phyloP scores from a whole-genome alignment of 37 sponge, comb jelly and placozoan species.

The Lycopodina hypogea region DNA sequence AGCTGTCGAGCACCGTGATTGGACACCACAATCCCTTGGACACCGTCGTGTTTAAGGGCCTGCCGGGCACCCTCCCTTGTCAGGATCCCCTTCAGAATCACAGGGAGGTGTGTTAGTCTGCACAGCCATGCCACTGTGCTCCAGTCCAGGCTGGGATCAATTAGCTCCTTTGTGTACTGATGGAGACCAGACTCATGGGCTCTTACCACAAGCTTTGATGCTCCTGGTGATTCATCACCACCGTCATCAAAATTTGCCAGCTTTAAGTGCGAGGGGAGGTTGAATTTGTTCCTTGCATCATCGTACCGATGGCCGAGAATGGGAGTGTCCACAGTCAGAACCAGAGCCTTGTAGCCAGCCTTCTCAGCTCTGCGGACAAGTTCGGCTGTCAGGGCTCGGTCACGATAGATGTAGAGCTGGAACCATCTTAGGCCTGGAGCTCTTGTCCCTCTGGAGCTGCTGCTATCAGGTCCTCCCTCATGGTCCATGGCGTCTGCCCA shows the following conservation, averaged over 20 bases:
- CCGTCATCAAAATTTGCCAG: slow-evolving; percentile 64
- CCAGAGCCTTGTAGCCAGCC: slow-evolving; percentile 82
- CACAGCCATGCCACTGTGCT: slow-evolving; percentile 70
- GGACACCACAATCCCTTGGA: slow-evolving; percentile 84
- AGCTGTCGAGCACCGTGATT: slow-evolving; percentile 94
- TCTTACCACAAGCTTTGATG: slow-evolving; percentile 9
- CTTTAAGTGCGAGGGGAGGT: slow-evolving; percentile 61
- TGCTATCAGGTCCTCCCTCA: too few species aligned
- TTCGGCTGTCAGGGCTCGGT: slow-evolving; percentile 42
- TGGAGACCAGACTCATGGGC: slow-evolving; percentile 33
- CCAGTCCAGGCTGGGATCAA: slow-evolving; percentile 70
- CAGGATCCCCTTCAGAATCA: slow-evolving; percentile 84
- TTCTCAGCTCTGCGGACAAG: slow-evolving; percentile 67
- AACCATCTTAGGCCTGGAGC: slow-evolving; percentile 72
- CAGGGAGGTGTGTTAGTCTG: slow-evolving; percentile 61
- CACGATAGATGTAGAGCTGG: slow-evolving; percentile 76
- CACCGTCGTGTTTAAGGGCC: slow-evolving; percentile 61
- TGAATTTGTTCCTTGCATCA: slow-evolving; percentile 54
- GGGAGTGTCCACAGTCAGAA: slow-evolving; percentile 79
- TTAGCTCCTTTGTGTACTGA: slow-evolving; percentile 32
- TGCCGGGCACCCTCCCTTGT: slow-evolving; percentile 84
- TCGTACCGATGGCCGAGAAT: slow-evolving; percentile 54
- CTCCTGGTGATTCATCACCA: not conserved
- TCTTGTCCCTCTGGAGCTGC: not conserved
- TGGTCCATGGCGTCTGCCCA: slow-evolving; percentile 2